Base-by-base conservation (phyloP, 1,140 invertebrate species). In the Orchesella cincta region DNA sequence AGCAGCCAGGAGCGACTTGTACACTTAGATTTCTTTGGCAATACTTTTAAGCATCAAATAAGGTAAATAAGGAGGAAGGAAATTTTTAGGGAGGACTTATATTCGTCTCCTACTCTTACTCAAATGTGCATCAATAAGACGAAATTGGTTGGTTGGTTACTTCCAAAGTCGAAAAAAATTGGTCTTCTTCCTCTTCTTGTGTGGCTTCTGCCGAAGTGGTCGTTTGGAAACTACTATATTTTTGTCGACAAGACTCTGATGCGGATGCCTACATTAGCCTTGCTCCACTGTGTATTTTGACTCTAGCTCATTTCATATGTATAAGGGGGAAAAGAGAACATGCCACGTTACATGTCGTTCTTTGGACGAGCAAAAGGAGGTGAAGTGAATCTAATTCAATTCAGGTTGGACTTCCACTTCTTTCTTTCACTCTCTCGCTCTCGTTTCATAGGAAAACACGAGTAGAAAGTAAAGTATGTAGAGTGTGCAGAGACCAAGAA, bases 301-400 rank as follows among this genome's bases (percentile, higher is more conserved):
- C 12, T 18, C 23, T 57, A 3, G 52, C 62, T 33, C 31, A 67
- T 67, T 67, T 67, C 31, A 67, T 67, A 67, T 67, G 62, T 33
- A 33, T 29, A 16, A 12, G n/a, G 14, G 12, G 12, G 8, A 67
- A 31, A 67, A 29, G 12, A 67, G 31, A 31, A 67, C 54, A n/a
- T 14, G 23, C 23, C 8, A 5, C 23, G 23, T 16, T 8, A 62
- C 12, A 62, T 12, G 54, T 5, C 3, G 31, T 31, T 67, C 62
- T 31, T 29, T 12, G 62, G 23, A 57, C 52, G 12, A 31, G 62
- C 28, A 31, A 5, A 31, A 67, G 62, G 3, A 67, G 62, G 8
- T 67, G 8, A 33, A 67, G 62, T 67, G 62, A 67, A 67, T 67
- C 62, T 33, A 67, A 67, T 67, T 67, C 31, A 67, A 67, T 67